Evolutionary conservation across 2,888 invertebrate species (phyloP), one percentile per base, ranked within the genome.

Genomic region (Barypeithes pellucidus): DNA sequence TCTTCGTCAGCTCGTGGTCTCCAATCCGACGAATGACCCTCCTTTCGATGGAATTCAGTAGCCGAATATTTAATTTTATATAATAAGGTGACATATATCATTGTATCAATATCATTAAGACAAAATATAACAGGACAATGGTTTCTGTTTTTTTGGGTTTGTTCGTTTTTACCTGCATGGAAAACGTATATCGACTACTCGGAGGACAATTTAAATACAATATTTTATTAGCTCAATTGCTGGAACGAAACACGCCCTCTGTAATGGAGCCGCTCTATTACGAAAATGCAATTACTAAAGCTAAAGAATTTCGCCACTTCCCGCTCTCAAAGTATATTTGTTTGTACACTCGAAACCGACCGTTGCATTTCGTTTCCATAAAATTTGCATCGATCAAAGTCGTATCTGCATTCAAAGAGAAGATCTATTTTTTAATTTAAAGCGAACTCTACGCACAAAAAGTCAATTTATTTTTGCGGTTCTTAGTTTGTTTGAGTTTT

Each of bases 301-400:
- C 52, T 11, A 12, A 52, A 52, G 52, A 52, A 52, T 24, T 24
- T n/a, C 22, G 52, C 29, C 52, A 52, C 52, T 52, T 52, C n/a
- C 52, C 20, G 52, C 14, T 52, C 14, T 24, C 24, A 52, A 39
- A 52, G 29, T 29, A 52, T 52, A 52, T 52, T 52, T 52, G 52
- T 52, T 52, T 52, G 52, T 52, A 29, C 14, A n/a, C 65, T 65
- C 62, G 41, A 60, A 74, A 67, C 59, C 43, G 65, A 70, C 63
- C 62, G 39, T 59, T 67, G 75, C 72, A 75, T 72, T 66, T 75
- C 65, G 68, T 75, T 75, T 67, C 73, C 75, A 75, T 75, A 73
- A 75, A 75, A 75, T 75, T 75, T 75, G 73, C 75, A 75, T 75
- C 73, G 41, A 75, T 75, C 75, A 75, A 41, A 54, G 75, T 62